Evolutionary conservation across 2,113 vertebrate genomes (phyloP), one percentile per base, ranked within the genome.

Genomic region (Zosterops hypoxanthus): DNA sequence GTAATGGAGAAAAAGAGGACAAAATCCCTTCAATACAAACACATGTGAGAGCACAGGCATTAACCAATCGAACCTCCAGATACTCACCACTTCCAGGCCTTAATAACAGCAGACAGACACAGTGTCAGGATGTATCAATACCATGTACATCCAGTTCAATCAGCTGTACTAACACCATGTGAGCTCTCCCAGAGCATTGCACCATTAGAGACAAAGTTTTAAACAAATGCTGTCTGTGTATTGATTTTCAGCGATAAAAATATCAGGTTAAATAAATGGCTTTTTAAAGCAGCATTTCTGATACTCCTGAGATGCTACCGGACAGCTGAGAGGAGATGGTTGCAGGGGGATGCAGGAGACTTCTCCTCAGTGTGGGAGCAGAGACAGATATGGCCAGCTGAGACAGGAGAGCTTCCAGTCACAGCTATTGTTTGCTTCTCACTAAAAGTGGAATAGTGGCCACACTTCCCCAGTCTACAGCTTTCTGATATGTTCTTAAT

Each of bases 81-180:
- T 60, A 73, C 21, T 31, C 82, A 93, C 28, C 82, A 52, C 50
- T 95, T 89, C 66, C 73, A 92, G 80, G 78, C 55, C n/a, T 33
- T 73, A 94, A 90, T 88, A 70, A 92, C 73, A 95, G 52, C 80
- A 90, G 94, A 92, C 90, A 96, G 92, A 50, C 11, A 4, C 29
- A 50, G 72, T 8, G 86, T 53, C 81, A 50, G 94, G 77, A 31
- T 53, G 41, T 64, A 81, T 92, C 77, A 66, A 86, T 83, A 89
- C 57, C 53, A 29, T 12, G 23, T 5, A 71, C 5, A 3, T 31
- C 41, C 76, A 44, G 60, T n/a, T 78, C 87, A 63, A 61, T 95
- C 92, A 92, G 71, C 82, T 83, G 79, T 19, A 47, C 76, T 14
- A 39, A 41, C 44, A 36, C 50, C 22, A 73, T 31, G 31, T 4